Conservation (phyloP, 2,113 vertebrate species). For the Manacus vitellinus region DNA sequence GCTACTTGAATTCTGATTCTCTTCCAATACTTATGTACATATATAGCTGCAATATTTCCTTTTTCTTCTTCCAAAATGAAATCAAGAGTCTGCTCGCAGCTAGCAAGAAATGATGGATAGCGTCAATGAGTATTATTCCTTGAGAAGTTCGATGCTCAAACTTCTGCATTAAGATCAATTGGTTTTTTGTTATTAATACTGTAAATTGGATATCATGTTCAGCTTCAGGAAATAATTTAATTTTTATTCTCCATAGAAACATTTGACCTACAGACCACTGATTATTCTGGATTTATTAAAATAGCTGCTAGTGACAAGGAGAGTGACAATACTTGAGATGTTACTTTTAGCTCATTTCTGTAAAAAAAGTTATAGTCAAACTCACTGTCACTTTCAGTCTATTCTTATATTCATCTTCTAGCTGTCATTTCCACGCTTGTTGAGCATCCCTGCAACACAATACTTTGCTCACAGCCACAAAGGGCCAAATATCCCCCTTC, state of each 20-base stretch:
- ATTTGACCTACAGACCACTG: not conserved
- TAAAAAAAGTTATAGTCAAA: not conserved
- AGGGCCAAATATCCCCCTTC: not conserved
- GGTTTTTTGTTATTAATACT: not conserved
- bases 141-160: not conserved
- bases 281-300: slow-evolving; percentile 13
- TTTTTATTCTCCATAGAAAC: slow-evolving; percentile 19
- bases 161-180: not conserved
- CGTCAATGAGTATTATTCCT: not conserved
- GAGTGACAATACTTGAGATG: not conserved
- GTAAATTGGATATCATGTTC: not conserved
- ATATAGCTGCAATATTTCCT: not conserved
- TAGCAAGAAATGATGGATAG: not conserved
- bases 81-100: not conserved
- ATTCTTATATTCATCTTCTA: not conserved
- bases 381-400: slow-evolving; percentile 23
- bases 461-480: not conserved
- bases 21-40: not conserved
- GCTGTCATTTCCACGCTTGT: not conserved
- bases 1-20: not conserved
- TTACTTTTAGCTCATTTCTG: not conserved
- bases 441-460: not conserved
- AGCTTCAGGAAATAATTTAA: slow-evolving; percentile 4
- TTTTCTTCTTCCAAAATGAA: not conserved
- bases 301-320: not conserved